These are phyloP conservation scores for Gasterosteus nipponicus DNA, from an alignment of 2,113 vertebrate genomes.

Conservation along the genomic window DNA sequence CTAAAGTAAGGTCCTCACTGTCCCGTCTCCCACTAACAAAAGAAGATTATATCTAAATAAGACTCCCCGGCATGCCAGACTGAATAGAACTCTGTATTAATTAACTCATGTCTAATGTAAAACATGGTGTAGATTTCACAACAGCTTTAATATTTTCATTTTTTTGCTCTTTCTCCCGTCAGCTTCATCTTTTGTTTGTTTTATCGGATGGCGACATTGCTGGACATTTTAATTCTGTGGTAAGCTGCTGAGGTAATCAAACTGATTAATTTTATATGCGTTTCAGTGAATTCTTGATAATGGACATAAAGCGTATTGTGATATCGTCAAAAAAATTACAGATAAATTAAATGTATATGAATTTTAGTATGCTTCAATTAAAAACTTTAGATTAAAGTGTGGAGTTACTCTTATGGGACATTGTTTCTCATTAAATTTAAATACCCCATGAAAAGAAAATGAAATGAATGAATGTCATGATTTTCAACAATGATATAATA, in stretches of 20 bases:
- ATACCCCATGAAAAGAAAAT: neutral
- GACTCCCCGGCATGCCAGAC: neutral
- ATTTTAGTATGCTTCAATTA: constrained; percentile 15
- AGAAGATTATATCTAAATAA: neutral
- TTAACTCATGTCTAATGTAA: neutral
- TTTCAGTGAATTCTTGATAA: constrained; percentile 26
- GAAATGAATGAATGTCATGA: neutral
- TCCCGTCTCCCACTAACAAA: neutral
- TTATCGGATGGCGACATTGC: constrained; percentile 43
- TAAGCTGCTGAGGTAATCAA: constrained; percentile 9
- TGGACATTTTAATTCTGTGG: constrained; percentile 31
- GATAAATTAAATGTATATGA: constrained; percentile 12
- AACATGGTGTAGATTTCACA: neutral
- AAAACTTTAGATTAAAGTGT: constrained; percentile 2
- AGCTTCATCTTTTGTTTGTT: constrained; percentile 23
- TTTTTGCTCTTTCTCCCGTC: neutral
- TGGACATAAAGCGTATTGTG: constrained; percentile 2
- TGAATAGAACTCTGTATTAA: neutral
- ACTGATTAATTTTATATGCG: constrained; percentile 10
- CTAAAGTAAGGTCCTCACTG: neutral
- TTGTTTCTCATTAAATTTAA: neutral
- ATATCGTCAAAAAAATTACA: constrained; percentile 18
- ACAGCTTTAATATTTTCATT: constrained; percentile 6
- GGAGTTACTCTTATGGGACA: neutral
- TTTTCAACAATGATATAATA: neutral